Base-by-base conservation (phyloP, 2,888 invertebrate genomes). In the Pecten maximus region DNA sequence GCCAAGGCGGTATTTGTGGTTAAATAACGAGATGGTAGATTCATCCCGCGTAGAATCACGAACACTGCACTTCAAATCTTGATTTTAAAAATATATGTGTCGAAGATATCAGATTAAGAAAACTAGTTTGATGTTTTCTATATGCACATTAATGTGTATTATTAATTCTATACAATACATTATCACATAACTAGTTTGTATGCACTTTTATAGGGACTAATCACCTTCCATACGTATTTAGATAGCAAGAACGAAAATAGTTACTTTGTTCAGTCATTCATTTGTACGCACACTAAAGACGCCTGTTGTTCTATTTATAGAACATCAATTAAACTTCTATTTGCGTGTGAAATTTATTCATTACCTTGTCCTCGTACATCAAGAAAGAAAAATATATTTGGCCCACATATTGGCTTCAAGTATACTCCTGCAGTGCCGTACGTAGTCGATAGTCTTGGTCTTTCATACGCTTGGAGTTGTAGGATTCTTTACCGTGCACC, bases 311-410 rank as follows among this genome's bases (percentile, higher is more conserved):
- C 23, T 74, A 74, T 35, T 35, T 74, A 74, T 74, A 74, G 74
- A 35, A 74, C 74, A 74, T 35, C 74, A 74, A 74, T 74, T 74
- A 74, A 74, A 74, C 10, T 74, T 74, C 74, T 74, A 74, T 74
- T 74, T 74, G 28, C 74, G 74, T 74, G 74, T 74, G 74, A 74
- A 74, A 74, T 74, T n/a, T 74, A 74, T 35, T 74, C 74, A 74
- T 74, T 74, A 74, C 74, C 35, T 74, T 74, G 28, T 74, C 28
- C 10, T 35, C 74, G 74, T 28, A 74, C 35, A 74, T 35, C 28
- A 74, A 74, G 74, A 35, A 74, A 6, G 74, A 74, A 74, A 74
- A 28, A 74, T 10, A 35, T 16, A 28, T 60, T 60, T 60, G 60
- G 60, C 60, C 60, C 23, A 23, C 35, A 35, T 74, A 28, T 74